These are phyloP conservation scores for Schizopygopsis pylzovi DNA, from an alignment of 2,797 vertebrate species.

Conservation along the genomic window DNA sequence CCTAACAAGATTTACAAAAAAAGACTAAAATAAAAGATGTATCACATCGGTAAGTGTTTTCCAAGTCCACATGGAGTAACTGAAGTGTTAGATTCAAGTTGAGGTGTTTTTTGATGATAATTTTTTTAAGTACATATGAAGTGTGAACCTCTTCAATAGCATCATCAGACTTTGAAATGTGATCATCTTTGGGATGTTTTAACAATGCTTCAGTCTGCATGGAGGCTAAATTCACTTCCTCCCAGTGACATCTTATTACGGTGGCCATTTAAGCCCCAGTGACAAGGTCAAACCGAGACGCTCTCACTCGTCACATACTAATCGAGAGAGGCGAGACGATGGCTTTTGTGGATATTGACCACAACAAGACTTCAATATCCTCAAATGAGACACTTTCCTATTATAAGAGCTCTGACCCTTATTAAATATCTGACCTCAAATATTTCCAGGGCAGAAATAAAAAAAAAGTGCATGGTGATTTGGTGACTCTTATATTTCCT, in stretches of 20 bases:
- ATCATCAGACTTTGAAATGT: slow-evolving; percentile 31
- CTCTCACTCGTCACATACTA: slow-evolving; percentile 51
- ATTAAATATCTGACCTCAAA: slow-evolving; percentile 10
- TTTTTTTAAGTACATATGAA: slow-evolving; percentile 1
- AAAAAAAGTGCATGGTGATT: neutral
- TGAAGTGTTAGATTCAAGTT: neutral
- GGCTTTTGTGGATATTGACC: slow-evolving; percentile 11
- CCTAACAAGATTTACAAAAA: slow-evolving; percentile 26
- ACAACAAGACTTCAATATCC: slow-evolving; percentile 28
- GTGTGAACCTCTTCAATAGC: slow-evolving; percentile 17
- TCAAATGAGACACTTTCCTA: slow-evolving; percentile 5
- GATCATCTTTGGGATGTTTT: slow-evolving; percentile 20
- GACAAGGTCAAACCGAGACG: slow-evolving; percentile 55
- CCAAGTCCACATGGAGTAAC: neutral
- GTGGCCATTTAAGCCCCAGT: slow-evolving; percentile 25
- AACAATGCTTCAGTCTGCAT: slow-evolving; percentile 10
- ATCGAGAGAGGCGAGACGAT: slow-evolving; percentile 36
- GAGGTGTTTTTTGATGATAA: neutral
- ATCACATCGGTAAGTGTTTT: slow-evolving; percentile 9
- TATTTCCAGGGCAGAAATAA: neutral
- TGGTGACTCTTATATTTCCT: neutral
- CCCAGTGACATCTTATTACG: slow-evolving; percentile 42
- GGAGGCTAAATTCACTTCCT: slow-evolving; percentile 19
- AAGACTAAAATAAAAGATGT: slow-evolving; percentile 4
- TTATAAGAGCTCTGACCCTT: slow-evolving; percentile 39